These are phyloP conservation scores for Cylloceria caligata DNA, from an alignment of 2,888 invertebrate genomes.

Conservation along the genomic window DNA sequence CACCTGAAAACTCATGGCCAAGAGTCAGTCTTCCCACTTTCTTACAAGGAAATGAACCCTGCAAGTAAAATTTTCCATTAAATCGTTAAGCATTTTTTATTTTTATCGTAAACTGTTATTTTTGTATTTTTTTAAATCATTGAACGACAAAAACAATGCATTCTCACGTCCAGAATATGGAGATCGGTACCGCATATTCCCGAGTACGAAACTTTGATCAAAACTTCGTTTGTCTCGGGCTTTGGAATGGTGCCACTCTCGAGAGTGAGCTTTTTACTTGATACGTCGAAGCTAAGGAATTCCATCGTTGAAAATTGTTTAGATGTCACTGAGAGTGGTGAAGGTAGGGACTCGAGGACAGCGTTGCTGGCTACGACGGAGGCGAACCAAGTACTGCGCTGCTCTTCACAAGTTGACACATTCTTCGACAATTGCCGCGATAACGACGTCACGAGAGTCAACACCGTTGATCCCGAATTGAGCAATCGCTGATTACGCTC, in stretches of 20 bases:
- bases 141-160: too few relatives aligned
- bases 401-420: not conserved
- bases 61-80: constrained; percentile 57
- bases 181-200: constrained; percentile 91
- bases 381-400: not conserved
- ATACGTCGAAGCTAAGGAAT: constrained; percentile 79
- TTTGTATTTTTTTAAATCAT: too few relatives aligned
- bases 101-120: not conserved
- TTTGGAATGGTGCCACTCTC: constrained; percentile 74
- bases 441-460: constrained; percentile 7
- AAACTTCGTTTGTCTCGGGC: constrained; percentile 85
- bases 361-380: not conserved
- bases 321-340: not conserved
- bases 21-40: constrained; percentile 86
- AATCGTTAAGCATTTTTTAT: not conserved
- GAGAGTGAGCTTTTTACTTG: constrained; percentile 73
- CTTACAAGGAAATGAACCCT: constrained; percentile 90
- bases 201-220: constrained; percentile 88
- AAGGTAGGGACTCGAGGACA: not conserved
- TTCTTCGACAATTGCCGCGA: not conserved
- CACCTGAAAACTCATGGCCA: constrained; percentile 90
- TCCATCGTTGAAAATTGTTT: constrained; percentile 75
- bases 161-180: constrained; percentile 88
- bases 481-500: constrained; percentile 1
- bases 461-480: not conserved